Base-by-base conservation (phyloP, 2,888 invertebrate genomes). In the Noctua janthina region DNA sequence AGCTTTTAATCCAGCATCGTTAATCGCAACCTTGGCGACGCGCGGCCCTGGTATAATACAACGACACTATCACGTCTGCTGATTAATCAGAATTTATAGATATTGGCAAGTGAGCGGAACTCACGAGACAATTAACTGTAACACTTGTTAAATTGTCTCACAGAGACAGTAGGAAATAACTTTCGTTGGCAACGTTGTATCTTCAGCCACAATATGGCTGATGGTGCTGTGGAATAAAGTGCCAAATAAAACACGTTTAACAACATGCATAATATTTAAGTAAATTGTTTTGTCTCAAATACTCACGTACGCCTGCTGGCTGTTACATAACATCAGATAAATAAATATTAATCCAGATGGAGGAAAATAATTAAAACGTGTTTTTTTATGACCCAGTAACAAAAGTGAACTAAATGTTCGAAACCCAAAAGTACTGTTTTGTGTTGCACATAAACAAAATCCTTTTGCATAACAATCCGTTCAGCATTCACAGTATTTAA, bases 21-120 rank as follows among this genome's bases (percentile, higher is more conserved):
- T 89, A 86, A 90, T 81, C 75, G 85, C 86, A 88, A 91, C 94
- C 94, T 94, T 94, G 93, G 82, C 87, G 90, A 87, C 90, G 86
- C 83, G 86, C 89, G 90, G 80, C 87, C 86, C 82, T 88, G 90
- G 88, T 90, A 89, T 62, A 86, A 90, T 74, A 86, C 88, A 90
- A 84, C 87, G 91, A 90, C 89, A 92, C 91, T 91, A 92, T 91
- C 91, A 88, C 88, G 88, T 83, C 91, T 91, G 90, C 92, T 92
- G 93, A 94, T 95, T 94, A 95, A 94, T 94, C 92, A 81, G 90
- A 92, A 95, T 95, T 95, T 95, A 95, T 94, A 93, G 93, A 91
- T 92, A 95, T 95, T 96, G 95, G 95, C 95, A 94, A 92, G 92
- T 88, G 91, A 91, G 91, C 90, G 91, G 89, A 93, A 92, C 92